A percentile compares a stretch with the other conserved stretches of the same genome.
Evolutionary conservation across 30 jellyfish, hydroid and myxozoan species (phyloP).

Genomic region (Mastigias papua): DNA sequence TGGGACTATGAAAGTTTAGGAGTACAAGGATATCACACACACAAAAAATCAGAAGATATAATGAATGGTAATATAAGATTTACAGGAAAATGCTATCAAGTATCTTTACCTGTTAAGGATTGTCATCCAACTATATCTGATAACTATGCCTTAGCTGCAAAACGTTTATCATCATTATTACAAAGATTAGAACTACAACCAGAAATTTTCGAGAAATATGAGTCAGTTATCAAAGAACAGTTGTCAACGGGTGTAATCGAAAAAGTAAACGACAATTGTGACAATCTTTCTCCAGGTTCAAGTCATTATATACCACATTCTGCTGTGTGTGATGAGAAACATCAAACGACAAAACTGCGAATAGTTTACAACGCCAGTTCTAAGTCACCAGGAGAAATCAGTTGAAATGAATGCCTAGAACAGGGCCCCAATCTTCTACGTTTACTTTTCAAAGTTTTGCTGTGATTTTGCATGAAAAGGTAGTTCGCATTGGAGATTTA

Average conservation of each 20-base stretch:
- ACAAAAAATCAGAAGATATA: neutral
- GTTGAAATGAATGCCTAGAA: neutral
- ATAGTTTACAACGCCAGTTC: conserved; percentile 1
- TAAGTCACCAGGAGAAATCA: neutral
- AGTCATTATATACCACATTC: neutral
- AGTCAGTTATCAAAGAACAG: neutral
- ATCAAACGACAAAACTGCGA: conserved; percentile 7
- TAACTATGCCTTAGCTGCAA: conserved; percentile 21
- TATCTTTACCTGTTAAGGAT: conserved; percentile 28
- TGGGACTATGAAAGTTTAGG: conserved; percentile 42
- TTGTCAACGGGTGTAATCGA: conserved; percentile 9
- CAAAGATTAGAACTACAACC: neutral
- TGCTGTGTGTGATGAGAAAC: neutral
- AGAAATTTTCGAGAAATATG: neutral
- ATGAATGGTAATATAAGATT: conserved; percentile 11
- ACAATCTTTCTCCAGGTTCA: neutral
- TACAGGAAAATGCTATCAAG: conserved; percentile 11
- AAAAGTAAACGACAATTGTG: neutral
- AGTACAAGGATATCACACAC: neutral
- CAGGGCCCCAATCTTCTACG: conserved; percentile 6
- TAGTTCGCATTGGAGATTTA: conserved; percentile 13
- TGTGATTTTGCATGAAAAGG: neutral
- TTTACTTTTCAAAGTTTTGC: neutral
- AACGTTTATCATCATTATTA: neutral
- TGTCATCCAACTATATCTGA: neutral